These are phyloP conservation scores for Eupithecia abbreviata DNA, from an alignment of 2,888 invertebrate species.

Conservation along the genomic window DNA sequence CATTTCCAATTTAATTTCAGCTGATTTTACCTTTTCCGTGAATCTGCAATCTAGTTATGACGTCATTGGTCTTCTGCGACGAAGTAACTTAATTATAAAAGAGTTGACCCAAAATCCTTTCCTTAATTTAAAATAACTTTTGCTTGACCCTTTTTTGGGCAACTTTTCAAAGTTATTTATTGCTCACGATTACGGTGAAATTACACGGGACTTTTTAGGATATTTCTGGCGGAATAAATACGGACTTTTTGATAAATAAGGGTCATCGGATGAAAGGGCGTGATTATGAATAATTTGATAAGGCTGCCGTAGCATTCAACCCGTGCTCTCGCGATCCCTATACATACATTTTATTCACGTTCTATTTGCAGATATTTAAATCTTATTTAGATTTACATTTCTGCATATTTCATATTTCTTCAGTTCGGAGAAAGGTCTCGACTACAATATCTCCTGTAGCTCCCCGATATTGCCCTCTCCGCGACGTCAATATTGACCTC, in stretches of 20 bases:
- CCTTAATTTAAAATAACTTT: slow-evolving; percentile 45
- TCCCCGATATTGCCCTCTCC: slow-evolving; percentile 27
- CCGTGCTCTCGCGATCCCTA: neutral
- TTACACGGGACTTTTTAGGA: slow-evolving; percentile 26
- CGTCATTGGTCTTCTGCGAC: slow-evolving; percentile 33
- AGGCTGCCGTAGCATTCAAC: slow-evolving; percentile 9
- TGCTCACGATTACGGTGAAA: slow-evolving; percentile 35
- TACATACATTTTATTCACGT: neutral
- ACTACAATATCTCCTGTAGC: neutral
- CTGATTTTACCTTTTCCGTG: slow-evolving; percentile 22
- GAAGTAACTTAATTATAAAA: slow-evolving; percentile 50
- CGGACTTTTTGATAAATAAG: slow-evolving; percentile 26
- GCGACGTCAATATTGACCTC: slow-evolving; percentile 41
- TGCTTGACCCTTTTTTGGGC: slow-evolving; percentile 47
- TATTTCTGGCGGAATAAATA: slow-evolving; percentile 24
- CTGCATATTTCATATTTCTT: neutral
- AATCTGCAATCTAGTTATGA: slow-evolving; percentile 36
- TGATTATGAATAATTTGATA: slow-evolving; percentile 28
- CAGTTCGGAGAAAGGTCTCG: neutral
- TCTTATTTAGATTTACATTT: neutral
- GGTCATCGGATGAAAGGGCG: slow-evolving; percentile 23
- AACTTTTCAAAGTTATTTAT: slow-evolving; percentile 42
- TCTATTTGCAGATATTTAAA: neutral
- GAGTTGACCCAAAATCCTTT: slow-evolving; percentile 45
- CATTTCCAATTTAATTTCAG: slow-evolving; percentile 20